Conservation (phyloP, 2,113 vertebrate genomes). For the Micronycteris hirsuta region DNA sequence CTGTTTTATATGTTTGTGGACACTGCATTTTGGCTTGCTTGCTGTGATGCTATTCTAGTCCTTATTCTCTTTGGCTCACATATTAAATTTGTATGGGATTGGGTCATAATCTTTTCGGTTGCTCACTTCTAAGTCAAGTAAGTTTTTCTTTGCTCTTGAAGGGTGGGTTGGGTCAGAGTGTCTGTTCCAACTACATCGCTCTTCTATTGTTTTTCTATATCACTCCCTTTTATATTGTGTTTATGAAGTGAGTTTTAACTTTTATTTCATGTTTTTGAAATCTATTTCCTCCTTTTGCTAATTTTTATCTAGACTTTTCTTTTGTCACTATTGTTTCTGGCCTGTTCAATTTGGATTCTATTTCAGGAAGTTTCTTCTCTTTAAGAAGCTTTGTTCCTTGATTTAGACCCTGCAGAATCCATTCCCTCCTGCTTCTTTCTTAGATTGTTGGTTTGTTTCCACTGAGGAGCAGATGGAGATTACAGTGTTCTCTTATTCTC, state of each 20-base stretch:
- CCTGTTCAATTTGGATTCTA: background rate
- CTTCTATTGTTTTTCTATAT: background rate
- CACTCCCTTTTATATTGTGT: background rate
- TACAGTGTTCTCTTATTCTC: background rate
- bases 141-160: background rate
- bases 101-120: background rate
- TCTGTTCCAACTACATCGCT: background rate
- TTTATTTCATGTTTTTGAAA: background rate
- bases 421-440: background rate
- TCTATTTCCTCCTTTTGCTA: background rate
- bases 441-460: background rate
- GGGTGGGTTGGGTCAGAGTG: background rate
- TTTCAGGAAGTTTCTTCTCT: background rate
- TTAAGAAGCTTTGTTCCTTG: background rate
- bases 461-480: background rate
- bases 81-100: background rate
- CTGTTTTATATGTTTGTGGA: background rate
- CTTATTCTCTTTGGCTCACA: background rate
- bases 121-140: background rate
- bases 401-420: background rate
- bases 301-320: background rate
- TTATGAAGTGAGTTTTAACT: background rate
- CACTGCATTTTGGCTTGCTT: background rate
- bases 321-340: background rate
- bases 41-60: background rate